Evolutionary conservation across 1,140 invertebrate genomes (phyloP).

Genomic region (Dendrolimus kikuchii): DNA sequence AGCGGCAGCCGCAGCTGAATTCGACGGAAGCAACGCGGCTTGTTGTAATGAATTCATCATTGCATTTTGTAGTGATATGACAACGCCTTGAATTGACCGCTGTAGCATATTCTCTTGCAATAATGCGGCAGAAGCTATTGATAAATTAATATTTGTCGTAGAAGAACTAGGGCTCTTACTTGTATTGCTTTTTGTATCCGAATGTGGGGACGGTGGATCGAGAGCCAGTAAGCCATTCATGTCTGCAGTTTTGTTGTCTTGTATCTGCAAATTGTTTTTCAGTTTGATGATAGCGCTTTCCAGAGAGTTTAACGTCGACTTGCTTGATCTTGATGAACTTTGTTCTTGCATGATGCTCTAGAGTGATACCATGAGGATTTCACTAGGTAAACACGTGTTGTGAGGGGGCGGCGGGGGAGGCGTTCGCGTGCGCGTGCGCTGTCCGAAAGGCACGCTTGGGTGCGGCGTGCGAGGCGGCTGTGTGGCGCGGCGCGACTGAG

Average conservation of each 20-base stretch:
- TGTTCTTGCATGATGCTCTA: conserved; percentile 63
- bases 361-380: conserved; percentile 23
- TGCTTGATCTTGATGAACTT: conserved; percentile 56
- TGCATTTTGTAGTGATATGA: conserved; percentile 83
- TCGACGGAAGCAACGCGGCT: conserved; percentile 81
- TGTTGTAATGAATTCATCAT: conserved; percentile 84
- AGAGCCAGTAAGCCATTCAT: conserved; percentile 54
- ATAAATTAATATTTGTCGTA: conserved; percentile 61
- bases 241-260: conserved; percentile 59
- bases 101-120: conserved; percentile 75
- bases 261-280: conserved; percentile 69
- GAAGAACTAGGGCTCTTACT: conserved; percentile 64
- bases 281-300: conserved; percentile 70
- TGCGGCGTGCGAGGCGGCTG: conserved; percentile 55
- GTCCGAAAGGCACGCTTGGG: conserved; percentile 31
- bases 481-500: conserved; percentile 64
- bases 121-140: conserved; percentile 65
- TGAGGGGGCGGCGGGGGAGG: conserved; percentile 36
- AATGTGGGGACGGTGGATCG: conserved; percentile 43
- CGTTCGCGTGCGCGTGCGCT: conserved; percentile 54
- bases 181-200: conserved; percentile 49
- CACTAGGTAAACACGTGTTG: conserved; percentile 43
- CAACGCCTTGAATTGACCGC: conserved; percentile 79
- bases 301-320: conserved; percentile 59
- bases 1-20: conserved; percentile 84